These are phyloP conservation scores for Andrena fulva DNA, from an alignment of 2,888 invertebrate genomes.

Conservation along the genomic window DNA sequence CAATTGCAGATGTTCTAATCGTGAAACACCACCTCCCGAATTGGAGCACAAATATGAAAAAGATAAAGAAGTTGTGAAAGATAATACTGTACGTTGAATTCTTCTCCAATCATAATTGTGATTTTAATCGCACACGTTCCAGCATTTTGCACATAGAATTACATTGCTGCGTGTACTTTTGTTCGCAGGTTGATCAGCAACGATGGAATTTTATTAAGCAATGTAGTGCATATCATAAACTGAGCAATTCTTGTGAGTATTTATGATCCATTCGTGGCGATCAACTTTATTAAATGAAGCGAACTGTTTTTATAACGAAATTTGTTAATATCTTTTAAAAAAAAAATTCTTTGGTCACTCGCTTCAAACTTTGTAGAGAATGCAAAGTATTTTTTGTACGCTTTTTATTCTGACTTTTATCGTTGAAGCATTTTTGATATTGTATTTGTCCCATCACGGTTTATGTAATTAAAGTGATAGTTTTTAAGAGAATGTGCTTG, in stretches of 20 bases:
- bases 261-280: neutral
- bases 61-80: conserved; percentile 34
- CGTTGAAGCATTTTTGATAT: conserved; percentile 28
- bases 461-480: conserved; percentile 25
- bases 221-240: conserved; percentile 71
- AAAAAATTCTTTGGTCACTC: conserved; percentile 17
- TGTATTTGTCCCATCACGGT: conserved; percentile 24
- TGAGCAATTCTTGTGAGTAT: conserved; percentile 59
- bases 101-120: neutral
- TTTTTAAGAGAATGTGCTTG: neutral
- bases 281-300: conserved; percentile 9
- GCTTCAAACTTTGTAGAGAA: conserved; percentile 17
- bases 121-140: neutral
- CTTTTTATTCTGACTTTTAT: conserved; percentile 30
- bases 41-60: conserved; percentile 26
- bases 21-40: conserved; percentile 11
- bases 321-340: conserved; percentile 3
- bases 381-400: conserved; percentile 35
- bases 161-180: neutral
- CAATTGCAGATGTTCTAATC: conserved; percentile 16
- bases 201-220: conserved; percentile 73
- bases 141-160: neutral
- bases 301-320: neutral
- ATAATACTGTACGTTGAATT: conserved; percentile 45
- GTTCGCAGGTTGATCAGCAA: conserved; percentile 71